phyloP scores from a whole-genome alignment of 2,797 vertebrate species.

The Pipistrellus pipistrellus region DNA sequence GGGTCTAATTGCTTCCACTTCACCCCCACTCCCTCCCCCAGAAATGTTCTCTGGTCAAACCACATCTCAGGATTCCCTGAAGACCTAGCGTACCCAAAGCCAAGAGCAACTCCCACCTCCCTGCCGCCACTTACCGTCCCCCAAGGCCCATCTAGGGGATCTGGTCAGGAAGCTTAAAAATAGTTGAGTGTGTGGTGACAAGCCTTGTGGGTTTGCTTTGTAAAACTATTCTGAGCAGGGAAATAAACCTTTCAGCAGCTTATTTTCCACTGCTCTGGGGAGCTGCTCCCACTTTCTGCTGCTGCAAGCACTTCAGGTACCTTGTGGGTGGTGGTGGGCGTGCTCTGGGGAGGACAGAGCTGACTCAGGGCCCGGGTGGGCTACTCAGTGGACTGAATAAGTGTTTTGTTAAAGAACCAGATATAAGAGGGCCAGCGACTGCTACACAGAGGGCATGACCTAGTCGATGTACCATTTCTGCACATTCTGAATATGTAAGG shows the following conservation, averaged over 20 bases:
- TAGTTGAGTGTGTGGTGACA: conserved; percentile 82
- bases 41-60: conserved; percentile 80
- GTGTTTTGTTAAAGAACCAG: not conserved
- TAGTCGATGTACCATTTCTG: not conserved
- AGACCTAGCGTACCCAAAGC: conserved; percentile 67
- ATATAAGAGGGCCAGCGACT: rapidly evolving
- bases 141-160: conserved; percentile 69
- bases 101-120: conserved; percentile 78
- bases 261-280: conserved; percentile 74
- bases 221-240: conserved; percentile 78
- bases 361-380: not conserved
- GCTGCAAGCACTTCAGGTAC: conserved; percentile 60
- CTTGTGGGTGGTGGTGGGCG: not conserved
- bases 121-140: conserved; percentile 51
- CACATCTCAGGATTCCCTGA: conserved; percentile 79
- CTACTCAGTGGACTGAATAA: not conserved
- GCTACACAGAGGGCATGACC: not conserved
- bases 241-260: conserved; percentile 86
- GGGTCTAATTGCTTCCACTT: conserved; percentile 70
- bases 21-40: conserved; percentile 68
- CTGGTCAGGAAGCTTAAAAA: conserved; percentile 84
- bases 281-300: conserved; percentile 59
- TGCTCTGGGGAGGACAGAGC: not conserved
- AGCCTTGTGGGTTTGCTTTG: conserved; percentile 76
- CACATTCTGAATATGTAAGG: not conserved